These are phyloP conservation scores for Listronotus bonariensis DNA, from an alignment of 1,140 invertebrate genomes.

Conservation along the genomic window DNA sequence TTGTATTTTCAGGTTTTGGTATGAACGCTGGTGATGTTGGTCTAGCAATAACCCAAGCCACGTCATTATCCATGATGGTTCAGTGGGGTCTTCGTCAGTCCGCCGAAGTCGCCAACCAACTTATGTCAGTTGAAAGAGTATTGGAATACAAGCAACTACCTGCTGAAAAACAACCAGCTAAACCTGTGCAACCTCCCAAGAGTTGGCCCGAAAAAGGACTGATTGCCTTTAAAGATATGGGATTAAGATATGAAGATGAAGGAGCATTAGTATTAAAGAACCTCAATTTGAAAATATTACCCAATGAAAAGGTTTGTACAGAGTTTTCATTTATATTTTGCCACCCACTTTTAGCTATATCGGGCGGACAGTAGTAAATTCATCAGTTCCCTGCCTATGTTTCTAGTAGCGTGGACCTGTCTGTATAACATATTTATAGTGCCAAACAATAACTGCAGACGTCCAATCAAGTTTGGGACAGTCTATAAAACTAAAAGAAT, in stretches of 20 bases:
- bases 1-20: no score
- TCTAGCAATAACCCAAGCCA: constrained; percentile 62
- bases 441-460: no score
- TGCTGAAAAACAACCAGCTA: constrained; percentile 62
- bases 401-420: no score
- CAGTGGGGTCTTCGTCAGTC: constrained; percentile 75
- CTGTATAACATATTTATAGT: no score
- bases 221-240: constrained; percentile 59
- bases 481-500: no score
- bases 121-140: constrained; percentile 79
- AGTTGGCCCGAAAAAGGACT: constrained; percentile 56
- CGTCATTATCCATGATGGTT: constrained; percentile 61
- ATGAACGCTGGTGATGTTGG: constrained; percentile 62
- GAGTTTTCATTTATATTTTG: no score
- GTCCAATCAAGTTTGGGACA: no score
- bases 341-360: no score
- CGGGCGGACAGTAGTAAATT: no score
- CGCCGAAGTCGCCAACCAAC: constrained; percentile 78
- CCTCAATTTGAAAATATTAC: constrained; percentile 64
- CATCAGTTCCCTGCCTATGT: no score
- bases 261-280: constrained; percentile 63
- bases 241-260: constrained; percentile 60
- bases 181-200: constrained; percentile 49
- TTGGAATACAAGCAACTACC: constrained; percentile 72
- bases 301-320: constrained; percentile 79